phyloP scores from a whole-genome alignment of 2,888 invertebrate genomes.

The Zygogramma bicolorata region DNA sequence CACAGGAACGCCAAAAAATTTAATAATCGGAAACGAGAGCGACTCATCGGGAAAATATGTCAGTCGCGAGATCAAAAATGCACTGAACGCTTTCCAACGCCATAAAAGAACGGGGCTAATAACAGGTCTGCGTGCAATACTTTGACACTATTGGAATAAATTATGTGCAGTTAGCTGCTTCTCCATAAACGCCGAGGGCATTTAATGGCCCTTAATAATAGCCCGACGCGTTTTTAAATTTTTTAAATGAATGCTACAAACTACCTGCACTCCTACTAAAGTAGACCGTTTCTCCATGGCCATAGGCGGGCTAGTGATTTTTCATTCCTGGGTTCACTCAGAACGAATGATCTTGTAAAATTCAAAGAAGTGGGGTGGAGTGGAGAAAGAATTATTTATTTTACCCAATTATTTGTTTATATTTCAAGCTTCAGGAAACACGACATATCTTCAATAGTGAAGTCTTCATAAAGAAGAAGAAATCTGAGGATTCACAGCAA shows the following conservation, averaged over 20 bases:
- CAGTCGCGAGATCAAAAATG: conserved; percentile 12
- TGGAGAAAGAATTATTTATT: too few species aligned
- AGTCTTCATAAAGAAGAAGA: too few species aligned
- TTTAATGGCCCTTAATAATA: conserved; percentile 11
- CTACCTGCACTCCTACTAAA: conserved; percentile 13
- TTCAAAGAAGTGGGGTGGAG: too few species aligned
- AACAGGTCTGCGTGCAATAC: conserved; percentile 15
- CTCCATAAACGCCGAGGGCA: not conserved
- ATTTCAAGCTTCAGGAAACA: too few species aligned
- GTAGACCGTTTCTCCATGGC: not conserved
- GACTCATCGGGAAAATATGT: not conserved
- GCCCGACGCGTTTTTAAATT: not conserved
- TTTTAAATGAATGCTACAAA: conserved; percentile 10
- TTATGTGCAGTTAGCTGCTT: not conserved
- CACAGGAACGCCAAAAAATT: not conserved
- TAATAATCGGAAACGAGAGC: not conserved
- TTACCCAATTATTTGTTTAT: too few species aligned
- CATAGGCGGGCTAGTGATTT: not conserved
- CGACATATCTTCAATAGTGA: too few species aligned
- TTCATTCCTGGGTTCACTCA: too few species aligned
- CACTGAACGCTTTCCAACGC: not conserved
- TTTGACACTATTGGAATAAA: conserved; percentile 17
- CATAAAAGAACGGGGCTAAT: conserved; percentile 9
- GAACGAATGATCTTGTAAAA: too few species aligned
- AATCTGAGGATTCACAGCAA: too few species aligned